These are phyloP conservation scores for Rhegmatorhina hoffmannsi DNA, from an alignment of 2,113 vertebrate genomes.

Conservation along the genomic window DNA sequence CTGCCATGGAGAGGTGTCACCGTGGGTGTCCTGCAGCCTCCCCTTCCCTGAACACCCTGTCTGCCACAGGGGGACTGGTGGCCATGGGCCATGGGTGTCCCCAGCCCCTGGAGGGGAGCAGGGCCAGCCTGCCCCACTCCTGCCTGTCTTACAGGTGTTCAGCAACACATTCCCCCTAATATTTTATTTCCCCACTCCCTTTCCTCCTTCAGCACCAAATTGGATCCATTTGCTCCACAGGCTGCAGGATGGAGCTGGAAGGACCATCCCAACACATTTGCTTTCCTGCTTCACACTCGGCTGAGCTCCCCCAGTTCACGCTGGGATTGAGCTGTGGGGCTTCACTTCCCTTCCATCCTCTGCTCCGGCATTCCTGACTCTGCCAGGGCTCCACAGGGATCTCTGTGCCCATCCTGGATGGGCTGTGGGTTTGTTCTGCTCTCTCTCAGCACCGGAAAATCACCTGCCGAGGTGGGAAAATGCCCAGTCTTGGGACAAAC, in stretches of 20 bases:
- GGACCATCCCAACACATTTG: rapidly evolving
- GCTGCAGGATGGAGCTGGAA: not conserved
- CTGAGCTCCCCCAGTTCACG: not conserved
- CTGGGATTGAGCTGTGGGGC: rapidly evolving
- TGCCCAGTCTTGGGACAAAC: not conserved
- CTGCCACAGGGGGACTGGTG: not conserved
- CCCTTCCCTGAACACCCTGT: not conserved
- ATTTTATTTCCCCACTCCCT: not conserved
- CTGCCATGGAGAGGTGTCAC: rapidly evolving
- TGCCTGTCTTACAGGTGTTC: not conserved
- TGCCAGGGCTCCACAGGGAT: not conserved
- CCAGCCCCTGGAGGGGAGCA: not conserved
- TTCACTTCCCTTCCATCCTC: not conserved
- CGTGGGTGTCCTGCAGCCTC: not conserved
- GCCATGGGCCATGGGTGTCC: not conserved
- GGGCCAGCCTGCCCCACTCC: not conserved
- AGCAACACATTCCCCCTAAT: rapidly evolving
- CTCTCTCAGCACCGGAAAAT: not conserved
- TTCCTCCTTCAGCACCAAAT: rapidly evolving
- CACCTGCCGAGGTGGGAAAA: rapidly evolving
- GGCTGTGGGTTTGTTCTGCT: not conserved
- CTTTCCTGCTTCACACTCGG: not conserved
- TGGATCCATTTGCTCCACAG: not conserved
- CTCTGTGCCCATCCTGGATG: rapidly evolving
- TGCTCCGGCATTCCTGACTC: not conserved